These are phyloP conservation scores for Chaetophractus vellerosus DNA, from an alignment of 2,797 vertebrate species.

Conservation along the genomic window DNA sequence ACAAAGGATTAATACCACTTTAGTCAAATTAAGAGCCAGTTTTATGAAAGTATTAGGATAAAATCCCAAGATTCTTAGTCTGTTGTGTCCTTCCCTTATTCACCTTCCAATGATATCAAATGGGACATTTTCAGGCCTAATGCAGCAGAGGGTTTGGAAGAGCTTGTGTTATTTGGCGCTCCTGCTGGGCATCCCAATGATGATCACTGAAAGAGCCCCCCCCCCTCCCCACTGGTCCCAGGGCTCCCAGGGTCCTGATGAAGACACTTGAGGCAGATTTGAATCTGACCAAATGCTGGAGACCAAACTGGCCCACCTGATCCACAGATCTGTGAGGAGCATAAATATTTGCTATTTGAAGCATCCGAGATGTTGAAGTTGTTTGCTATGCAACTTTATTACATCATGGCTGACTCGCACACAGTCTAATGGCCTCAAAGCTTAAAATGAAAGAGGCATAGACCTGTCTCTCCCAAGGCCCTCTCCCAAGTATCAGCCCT, in stretches of 20 bases:
- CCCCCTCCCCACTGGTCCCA: neutral
- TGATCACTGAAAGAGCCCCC: neutral
- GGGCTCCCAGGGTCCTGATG: neutral
- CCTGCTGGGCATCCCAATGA: neutral
- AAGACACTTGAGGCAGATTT: neutral
- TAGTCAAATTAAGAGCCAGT: conserved; percentile 60
- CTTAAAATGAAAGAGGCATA: neutral
- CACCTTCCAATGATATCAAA: neutral
- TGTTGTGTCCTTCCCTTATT: neutral
- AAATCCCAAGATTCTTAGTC: conserved; percentile 21
- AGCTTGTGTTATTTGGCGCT: neutral
- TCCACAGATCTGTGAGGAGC: neutral
- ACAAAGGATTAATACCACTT: conserved; percentile 41
- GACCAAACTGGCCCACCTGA: neutral
- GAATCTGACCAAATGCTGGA: neutral
- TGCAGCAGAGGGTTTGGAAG: neutral
- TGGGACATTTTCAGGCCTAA: neutral
- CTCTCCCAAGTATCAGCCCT: neutral
- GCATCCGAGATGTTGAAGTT: conserved; percentile 9
- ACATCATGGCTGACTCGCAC: neutral
- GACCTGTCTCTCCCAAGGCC: neutral
- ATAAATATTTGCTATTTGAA: neutral
- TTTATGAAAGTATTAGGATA: conserved; percentile 42
- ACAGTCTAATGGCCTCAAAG: neutral
- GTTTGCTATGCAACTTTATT: neutral